phyloP scores from a whole-genome alignment of 2,113 vertebrate species.

The Brienomyrus longianalis region DNA sequence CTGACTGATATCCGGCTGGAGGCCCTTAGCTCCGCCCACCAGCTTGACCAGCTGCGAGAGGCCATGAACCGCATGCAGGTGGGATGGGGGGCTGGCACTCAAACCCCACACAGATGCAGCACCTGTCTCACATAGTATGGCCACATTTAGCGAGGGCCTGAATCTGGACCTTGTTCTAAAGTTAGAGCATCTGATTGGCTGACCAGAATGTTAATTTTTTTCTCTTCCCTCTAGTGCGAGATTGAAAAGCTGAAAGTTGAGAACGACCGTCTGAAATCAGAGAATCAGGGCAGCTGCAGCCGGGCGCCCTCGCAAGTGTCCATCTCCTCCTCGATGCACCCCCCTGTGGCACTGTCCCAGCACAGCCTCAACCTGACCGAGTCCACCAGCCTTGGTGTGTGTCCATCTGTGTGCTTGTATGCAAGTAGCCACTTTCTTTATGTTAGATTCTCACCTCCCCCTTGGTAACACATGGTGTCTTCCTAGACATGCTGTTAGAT shows the following conservation, averaged over 20 bases:
- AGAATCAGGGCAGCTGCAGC: slow-evolving; percentile 77
- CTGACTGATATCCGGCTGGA: slow-evolving; percentile 94
- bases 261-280: slow-evolving; percentile 87
- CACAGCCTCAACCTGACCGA: slow-evolving; percentile 88
- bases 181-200: not conserved
- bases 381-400: slow-evolving; percentile 84
- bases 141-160: not conserved
- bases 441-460: not conserved
- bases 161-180: not conserved
- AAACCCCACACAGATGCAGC: not conserved
- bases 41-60: slow-evolving; percentile 92
- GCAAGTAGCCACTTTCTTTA: not conserved
- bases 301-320: slow-evolving; percentile 78
- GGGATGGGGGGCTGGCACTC: slow-evolving; percentile 20
- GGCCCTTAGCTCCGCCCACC: slow-evolving; percentile 92
- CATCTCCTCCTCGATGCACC: slow-evolving; percentile 74
- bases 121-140: not conserved
- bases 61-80: slow-evolving; percentile 99
- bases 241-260: slow-evolving; percentile 92
- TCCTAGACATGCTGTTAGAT: slow-evolving; percentile 88
- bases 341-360: slow-evolving; percentile 70
- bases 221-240: slow-evolving; percentile 62
- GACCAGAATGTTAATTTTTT: not conserved
- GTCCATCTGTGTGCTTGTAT: not conserved
- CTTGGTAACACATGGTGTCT: slow-evolving; percentile 11